A percentile compares a stretch with the other conserved stretches of the same genome.
phyloP scores from a whole-genome alignment of 1,140 invertebrate species.

The Drosophila eugracilis region DNA sequence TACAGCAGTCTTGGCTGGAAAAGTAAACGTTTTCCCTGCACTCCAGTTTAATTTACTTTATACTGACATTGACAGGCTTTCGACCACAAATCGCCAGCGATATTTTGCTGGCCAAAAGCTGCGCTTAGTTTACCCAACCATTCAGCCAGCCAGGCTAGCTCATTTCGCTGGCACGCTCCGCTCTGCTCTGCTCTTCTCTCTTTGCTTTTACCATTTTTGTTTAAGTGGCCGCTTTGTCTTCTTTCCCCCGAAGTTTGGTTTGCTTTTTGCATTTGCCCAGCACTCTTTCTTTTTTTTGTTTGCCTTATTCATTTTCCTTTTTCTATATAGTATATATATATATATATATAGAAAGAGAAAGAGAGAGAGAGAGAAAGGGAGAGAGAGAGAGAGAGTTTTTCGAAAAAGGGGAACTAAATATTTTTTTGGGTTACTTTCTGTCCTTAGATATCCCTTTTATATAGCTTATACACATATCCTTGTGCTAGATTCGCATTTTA shows the following conservation, averaged over 20 bases:
- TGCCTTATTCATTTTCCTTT: slow-evolving; percentile 57
- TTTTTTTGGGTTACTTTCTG: slow-evolving; percentile 33
- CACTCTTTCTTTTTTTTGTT: slow-evolving; percentile 48
- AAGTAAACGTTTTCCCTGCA: slow-evolving; percentile 30
- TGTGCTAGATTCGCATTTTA: slow-evolving; percentile 70
- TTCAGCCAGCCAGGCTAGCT: too few relatives aligned
- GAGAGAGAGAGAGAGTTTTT: too few relatives aligned
- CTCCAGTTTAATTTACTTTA: slow-evolving; percentile 38
- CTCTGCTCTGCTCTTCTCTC: slow-evolving; percentile 57
- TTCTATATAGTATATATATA: too few relatives aligned
- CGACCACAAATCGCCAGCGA: slow-evolving; percentile 44
- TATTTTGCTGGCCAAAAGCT: slow-evolving; percentile 26
- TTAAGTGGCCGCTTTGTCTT: slow-evolving; percentile 66
- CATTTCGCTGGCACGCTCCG: slow-evolving; percentile 30
- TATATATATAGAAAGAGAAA: neutral
- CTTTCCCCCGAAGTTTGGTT: slow-evolving; percentile 32
- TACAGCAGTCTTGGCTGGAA: slow-evolving; percentile 15
- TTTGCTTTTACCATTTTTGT: slow-evolving; percentile 62
- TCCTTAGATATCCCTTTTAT: slow-evolving; percentile 54
- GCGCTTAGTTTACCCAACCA: slow-evolving; percentile 30
- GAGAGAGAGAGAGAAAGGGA: too few relatives aligned
- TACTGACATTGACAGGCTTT: slow-evolving; percentile 50
- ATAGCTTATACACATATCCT: slow-evolving; percentile 59
- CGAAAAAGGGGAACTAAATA: slow-evolving; percentile 36
- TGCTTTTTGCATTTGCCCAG: slow-evolving; percentile 54